phyloP scores from a whole-genome alignment of 2,113 vertebrate genomes.

The Cervus canadensis region DNA sequence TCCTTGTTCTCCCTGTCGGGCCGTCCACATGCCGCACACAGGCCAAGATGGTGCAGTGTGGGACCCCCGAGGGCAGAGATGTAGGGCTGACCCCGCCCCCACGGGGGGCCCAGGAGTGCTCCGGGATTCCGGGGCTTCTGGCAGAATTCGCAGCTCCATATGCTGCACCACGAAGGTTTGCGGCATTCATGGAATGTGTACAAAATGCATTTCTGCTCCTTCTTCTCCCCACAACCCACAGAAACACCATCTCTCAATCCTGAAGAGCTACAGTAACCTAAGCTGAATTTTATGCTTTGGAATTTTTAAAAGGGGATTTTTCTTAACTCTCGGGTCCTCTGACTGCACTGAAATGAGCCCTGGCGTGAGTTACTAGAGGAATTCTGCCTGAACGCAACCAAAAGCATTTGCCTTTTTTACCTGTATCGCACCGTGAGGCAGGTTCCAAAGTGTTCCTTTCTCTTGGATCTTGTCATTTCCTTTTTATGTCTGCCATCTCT shows the following conservation, averaged over 20 bases:
- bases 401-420: background rate
- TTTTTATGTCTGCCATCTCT: conserved; percentile 36
- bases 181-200: conserved; percentile 30
- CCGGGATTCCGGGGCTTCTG: conserved; percentile 45
- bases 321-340: background rate
- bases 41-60: conserved; percentile 47
- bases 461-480: background rate
- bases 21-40: conserved; percentile 62
- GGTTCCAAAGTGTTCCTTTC: background rate
- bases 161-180: conserved; percentile 14
- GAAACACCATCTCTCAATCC: background rate
- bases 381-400: background rate
- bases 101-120: conserved; percentile 56
- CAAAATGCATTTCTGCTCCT: background rate
- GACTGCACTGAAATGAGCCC: background rate
- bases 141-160: conserved; percentile 61
- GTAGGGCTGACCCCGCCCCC: conserved; percentile 27
- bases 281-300: background rate
- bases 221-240: background rate
- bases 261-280: background rate
- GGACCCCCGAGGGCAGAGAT: conserved; percentile 53
- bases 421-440: background rate
- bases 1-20: background rate
- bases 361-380: background rate
- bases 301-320: background rate